phyloP scores from a whole-genome alignment of 2,113 vertebrate genomes.

The Xenopus borealis region DNA sequence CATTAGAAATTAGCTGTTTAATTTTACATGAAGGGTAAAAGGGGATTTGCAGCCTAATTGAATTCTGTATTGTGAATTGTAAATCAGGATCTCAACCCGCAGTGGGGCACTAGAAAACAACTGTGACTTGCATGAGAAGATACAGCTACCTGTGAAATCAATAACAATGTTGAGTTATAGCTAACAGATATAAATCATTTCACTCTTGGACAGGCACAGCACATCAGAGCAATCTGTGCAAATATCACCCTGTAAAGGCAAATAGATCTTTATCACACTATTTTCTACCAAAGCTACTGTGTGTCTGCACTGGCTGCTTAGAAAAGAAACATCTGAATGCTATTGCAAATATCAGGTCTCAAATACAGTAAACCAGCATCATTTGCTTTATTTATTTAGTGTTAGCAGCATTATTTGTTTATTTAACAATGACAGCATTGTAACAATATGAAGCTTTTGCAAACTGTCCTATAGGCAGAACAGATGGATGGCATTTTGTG shows the following conservation, averaged over 20 bases:
- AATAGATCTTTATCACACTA: not conserved
- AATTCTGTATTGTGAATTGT: slow-evolving; percentile 35
- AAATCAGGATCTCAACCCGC: slow-evolving; percentile 33
- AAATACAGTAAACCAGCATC: too few relatives aligned
- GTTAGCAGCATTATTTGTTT: too few relatives aligned
- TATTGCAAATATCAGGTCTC: too few relatives aligned
- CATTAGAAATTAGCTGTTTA: slow-evolving; percentile 38
- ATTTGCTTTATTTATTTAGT: too few relatives aligned
- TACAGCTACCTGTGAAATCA: slow-evolving; percentile 18
- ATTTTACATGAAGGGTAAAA: slow-evolving; percentile 30
- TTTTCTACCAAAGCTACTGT: too few relatives aligned
- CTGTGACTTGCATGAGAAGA: not conserved
- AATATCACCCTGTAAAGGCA: slow-evolving; percentile 4
- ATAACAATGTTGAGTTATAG: slow-evolving; percentile 9
- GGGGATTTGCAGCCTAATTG: slow-evolving; percentile 42
- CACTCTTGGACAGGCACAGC: not conserved
- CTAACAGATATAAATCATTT: slow-evolving; percentile 15
- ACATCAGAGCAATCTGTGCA: slow-evolving; percentile 10
- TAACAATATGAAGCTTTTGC: too few relatives aligned
- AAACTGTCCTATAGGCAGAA: too few relatives aligned
- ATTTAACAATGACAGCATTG: too few relatives aligned
- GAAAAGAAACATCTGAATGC: too few relatives aligned
- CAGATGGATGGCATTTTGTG: too few relatives aligned
- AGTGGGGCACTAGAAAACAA: slow-evolving; percentile 12
- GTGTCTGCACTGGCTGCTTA: too few relatives aligned